phyloP scores from a whole-genome alignment of 1,140 invertebrate species.

The Maconellicoccus hirsutus region DNA sequence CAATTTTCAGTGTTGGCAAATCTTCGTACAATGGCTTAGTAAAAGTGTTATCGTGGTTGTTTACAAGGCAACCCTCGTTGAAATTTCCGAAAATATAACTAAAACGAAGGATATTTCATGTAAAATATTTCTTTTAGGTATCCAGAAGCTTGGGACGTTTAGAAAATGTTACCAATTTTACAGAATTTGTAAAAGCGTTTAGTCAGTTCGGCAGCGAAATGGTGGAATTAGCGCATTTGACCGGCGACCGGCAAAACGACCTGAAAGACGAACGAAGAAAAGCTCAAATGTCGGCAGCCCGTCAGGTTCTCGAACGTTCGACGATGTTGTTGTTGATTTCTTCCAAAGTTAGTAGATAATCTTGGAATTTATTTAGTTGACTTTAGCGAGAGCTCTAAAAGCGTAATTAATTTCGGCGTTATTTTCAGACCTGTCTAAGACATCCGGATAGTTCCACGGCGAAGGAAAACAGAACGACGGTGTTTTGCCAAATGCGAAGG shows the following conservation, averaged over 20 bases:
- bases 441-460: slow-evolving; percentile 90
- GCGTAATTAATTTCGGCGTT: slow-evolving; percentile 5
- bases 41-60: no score
- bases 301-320: slow-evolving; percentile 90
- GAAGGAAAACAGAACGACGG: slow-evolving; percentile 88
- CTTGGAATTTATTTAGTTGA: not conserved
- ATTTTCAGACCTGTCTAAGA: slow-evolving; percentile 62
- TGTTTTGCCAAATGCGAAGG: slow-evolving; percentile 92
- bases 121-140: slow-evolving; percentile 49
- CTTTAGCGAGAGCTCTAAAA: slow-evolving; percentile 53
- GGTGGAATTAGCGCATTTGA: slow-evolving; percentile 93
- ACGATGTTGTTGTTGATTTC: slow-evolving; percentile 95
- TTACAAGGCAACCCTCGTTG: no score
- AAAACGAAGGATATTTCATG: no score
- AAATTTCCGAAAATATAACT: no score
- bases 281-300: slow-evolving; percentile 89
- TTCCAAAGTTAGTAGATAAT: slow-evolving; percentile 58
- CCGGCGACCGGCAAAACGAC: slow-evolving; percentile 69
- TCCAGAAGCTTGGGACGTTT: slow-evolving; percentile 70
- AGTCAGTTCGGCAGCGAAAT: slow-evolving; percentile 96
- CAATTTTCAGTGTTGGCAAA: no score
- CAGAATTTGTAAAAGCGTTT: slow-evolving; percentile 97
- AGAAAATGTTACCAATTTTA: slow-evolving; percentile 92
- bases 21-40: no score
- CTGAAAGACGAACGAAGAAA: slow-evolving; percentile 87